These are phyloP conservation scores for Erythrocebus patas DNA, from an alignment of 2,113 vertebrate species.

Conservation along the genomic window DNA sequence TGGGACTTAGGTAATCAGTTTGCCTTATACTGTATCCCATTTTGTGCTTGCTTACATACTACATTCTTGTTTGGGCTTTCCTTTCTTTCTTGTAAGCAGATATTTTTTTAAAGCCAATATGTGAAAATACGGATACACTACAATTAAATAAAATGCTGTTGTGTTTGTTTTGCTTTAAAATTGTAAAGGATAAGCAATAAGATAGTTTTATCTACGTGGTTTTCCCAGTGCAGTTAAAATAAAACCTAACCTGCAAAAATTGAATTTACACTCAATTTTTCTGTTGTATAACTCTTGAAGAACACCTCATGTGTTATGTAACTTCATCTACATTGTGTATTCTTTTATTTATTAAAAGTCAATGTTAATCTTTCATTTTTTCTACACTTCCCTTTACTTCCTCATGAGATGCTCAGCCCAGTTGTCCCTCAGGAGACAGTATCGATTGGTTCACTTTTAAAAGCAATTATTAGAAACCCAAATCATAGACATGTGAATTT, in stretches of 20 bases:
- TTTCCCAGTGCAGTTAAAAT: constrained; percentile 51
- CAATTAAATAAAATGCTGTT: background rate
- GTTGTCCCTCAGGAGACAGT: background rate
- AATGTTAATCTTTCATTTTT: background rate
- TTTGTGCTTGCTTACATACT: background rate
- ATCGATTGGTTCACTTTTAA: constrained; percentile 2
- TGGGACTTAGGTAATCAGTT: background rate
- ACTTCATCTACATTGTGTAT: background rate
- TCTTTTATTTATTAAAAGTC: constrained; percentile 22
- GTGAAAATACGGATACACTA: background rate
- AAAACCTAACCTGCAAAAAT: constrained; percentile 32
- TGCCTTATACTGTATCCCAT: background rate
- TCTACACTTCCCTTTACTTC: background rate
- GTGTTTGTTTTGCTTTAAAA: constrained; percentile 48
- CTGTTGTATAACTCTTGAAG: background rate
- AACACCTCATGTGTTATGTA: background rate
- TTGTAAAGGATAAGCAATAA: constrained; percentile 39
- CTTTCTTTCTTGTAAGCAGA: background rate
- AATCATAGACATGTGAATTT: background rate
- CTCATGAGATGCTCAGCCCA: background rate
- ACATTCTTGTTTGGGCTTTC: background rate
- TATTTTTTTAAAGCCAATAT: background rate
- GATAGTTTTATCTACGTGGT: background rate
- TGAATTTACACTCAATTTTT: constrained; percentile 37
- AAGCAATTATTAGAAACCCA: background rate